phyloP scores from a whole-genome alignment of 2,113 vertebrate species.

The Eonycteris spelaea region DNA sequence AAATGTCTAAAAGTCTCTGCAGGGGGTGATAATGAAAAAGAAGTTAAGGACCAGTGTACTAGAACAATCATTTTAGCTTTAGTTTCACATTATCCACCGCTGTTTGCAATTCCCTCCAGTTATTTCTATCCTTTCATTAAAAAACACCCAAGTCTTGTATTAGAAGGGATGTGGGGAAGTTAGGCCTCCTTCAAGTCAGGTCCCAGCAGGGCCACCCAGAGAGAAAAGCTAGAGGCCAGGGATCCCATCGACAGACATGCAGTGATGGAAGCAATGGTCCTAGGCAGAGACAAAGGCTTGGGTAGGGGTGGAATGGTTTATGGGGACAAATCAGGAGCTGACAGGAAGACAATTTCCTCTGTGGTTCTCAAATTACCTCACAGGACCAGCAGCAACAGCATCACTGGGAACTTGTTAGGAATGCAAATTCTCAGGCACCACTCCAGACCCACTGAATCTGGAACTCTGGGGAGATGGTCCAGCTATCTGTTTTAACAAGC shows the following conservation, averaged over 20 bases:
- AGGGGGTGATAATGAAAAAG: background rate
- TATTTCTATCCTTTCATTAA: background rate
- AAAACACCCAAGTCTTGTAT: background rate
- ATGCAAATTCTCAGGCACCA: background rate
- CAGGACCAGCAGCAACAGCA: background rate
- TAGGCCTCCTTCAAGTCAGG: background rate
- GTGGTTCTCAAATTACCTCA: background rate
- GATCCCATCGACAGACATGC: background rate
- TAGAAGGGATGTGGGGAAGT: background rate
- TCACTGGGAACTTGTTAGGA: background rate
- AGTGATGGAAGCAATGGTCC: background rate
- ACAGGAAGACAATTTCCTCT: background rate
- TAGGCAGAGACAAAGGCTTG: background rate
- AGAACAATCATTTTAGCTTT: background rate
- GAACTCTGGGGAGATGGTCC: background rate
- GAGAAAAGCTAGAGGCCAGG: background rate
- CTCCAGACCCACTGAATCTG: background rate
- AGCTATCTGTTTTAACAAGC: background rate
- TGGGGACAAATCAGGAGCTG: background rate
- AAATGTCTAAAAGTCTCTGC: background rate
- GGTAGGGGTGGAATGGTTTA: rapidly evolving
- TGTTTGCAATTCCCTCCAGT: background rate
- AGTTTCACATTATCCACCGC: background rate
- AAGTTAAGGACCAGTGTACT: background rate
- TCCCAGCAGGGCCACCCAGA: background rate